Conservation (phyloP, 1,140 invertebrate genomes). For the Listronotus bonariensis region DNA sequence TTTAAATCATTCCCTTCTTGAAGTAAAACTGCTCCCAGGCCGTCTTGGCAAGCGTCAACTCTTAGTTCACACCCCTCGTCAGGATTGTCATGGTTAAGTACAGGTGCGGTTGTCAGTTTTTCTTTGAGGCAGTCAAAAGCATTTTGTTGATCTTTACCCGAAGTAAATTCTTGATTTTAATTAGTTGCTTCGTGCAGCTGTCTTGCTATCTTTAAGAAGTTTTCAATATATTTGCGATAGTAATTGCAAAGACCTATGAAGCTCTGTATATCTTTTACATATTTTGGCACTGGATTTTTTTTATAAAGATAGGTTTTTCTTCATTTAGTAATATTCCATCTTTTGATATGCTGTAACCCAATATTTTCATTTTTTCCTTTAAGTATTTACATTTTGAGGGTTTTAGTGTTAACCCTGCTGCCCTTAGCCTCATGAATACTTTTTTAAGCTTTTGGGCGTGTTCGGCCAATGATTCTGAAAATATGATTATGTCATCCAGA, state of each 20-base stretch:
- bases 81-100: slow-evolving; percentile 38
- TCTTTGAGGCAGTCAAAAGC: slow-evolving; percentile 33
- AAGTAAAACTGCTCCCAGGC: slow-evolving; percentile 35
- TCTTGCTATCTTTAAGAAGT: slow-evolving; percentile 26
- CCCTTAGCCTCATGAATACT: too few species aligned
- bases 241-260: slow-evolving; percentile 30
- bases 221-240: slow-evolving; percentile 35
- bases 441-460: too few species aligned
- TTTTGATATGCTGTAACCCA: too few species aligned
- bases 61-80: slow-evolving; percentile 24
- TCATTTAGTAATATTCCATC: too few species aligned
- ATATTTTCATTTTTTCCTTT: too few species aligned
- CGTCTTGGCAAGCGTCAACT: slow-evolving; percentile 33
- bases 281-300: too few species aligned
- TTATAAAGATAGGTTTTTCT: too few species aligned
- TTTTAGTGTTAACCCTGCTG: too few species aligned
- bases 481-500: too few species aligned
- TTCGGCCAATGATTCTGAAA: too few species aligned
- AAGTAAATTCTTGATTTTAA: slow-evolving; percentile 28
- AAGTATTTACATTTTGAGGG: too few species aligned
- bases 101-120: slow-evolving; percentile 25
- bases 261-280: too few species aligned
- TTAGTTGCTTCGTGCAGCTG: slow-evolving; percentile 17
- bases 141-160: slow-evolving; percentile 12
- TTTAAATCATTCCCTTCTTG: slow-evolving; percentile 26